Conservation (phyloP, 2,797 vertebrate species). For the Dallia pectoralis region DNA sequence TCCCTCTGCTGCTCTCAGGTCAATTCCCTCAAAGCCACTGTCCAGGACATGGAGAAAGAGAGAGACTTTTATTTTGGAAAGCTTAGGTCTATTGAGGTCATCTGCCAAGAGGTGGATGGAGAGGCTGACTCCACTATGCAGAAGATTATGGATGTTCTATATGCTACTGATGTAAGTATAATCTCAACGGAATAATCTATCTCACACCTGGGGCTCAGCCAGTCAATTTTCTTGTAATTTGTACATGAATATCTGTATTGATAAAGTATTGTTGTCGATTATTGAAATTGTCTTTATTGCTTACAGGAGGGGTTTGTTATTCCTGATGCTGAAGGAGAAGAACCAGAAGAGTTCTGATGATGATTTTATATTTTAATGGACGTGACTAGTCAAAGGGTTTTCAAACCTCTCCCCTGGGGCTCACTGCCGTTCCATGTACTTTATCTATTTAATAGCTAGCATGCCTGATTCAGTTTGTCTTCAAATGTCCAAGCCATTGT, state of each 20-base stretch:
- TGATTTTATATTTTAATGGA: conserved; percentile 2
- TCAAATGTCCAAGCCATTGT: not conserved
- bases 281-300: conserved; percentile 16
- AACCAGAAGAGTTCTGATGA: conserved; percentile 82
- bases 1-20: conserved; percentile 63
- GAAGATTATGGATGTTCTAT: conserved; percentile 85
- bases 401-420: too few relatives aligned
- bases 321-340: conserved; percentile 78
- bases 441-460: not conserved
- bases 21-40: conserved; percentile 76
- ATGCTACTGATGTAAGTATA: conserved; percentile 83
- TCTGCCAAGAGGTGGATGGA: conserved; percentile 86
- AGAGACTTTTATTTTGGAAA: conserved; percentile 89
- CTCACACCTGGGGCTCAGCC: not conserved
- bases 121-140: conserved; percentile 83
- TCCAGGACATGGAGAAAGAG: conserved; percentile 85
- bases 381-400: not conserved
- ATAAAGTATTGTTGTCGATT: too few relatives aligned
- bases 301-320: conserved; percentile 84
- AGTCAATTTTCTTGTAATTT: not conserved
- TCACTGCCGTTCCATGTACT: not conserved
- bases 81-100: conserved; percentile 84
- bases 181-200: not conserved
- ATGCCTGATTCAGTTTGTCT: not conserved
- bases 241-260: not conserved